phyloP scores from a whole-genome alignment of 1,140 invertebrate species.

The Hycleus cichorii region DNA sequence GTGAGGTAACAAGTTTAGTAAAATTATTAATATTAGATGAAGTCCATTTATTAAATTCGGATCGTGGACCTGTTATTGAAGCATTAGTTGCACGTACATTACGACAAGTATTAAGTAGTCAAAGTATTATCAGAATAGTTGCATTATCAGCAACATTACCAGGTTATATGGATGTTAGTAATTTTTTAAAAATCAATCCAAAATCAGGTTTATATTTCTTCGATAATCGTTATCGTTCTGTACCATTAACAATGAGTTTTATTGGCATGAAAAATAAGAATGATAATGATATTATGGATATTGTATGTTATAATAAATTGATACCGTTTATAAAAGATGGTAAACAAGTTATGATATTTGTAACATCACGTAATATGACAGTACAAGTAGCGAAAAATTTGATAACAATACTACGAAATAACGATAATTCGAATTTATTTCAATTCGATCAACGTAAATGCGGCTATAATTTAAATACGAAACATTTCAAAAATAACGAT shows the following conservation, averaged over 20 bases:
- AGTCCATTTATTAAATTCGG: slow-evolving; percentile 95
- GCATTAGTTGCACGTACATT: slow-evolving; percentile 93
- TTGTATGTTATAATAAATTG: slow-evolving; percentile 91
- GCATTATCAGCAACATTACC: slow-evolving; percentile 96
- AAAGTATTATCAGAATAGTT: slow-evolving; percentile 97
- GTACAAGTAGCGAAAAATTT: slow-evolving; percentile 63
- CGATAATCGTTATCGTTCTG: slow-evolving; percentile 82
- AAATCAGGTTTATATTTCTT: slow-evolving; percentile 94
- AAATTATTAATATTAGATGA: slow-evolving; percentile 97
- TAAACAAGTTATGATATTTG: slow-evolving; percentile 99
- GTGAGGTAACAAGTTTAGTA: slow-evolving; percentile 83
- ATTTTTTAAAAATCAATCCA: slow-evolving; percentile 90
- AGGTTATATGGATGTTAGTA: slow-evolving; percentile 95
- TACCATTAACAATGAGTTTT: slow-evolving; percentile 89
- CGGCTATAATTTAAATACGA: slow-evolving; percentile 41
- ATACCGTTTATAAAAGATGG: slow-evolving; percentile 77
- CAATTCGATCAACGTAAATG: slow-evolving; percentile 48
- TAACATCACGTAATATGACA: slow-evolving; percentile 95
- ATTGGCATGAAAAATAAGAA: slow-evolving; percentile 84
- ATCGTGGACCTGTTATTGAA: slow-evolving; percentile 96
- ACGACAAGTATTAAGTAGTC: slow-evolving; percentile 88
- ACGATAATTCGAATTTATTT: slow-evolving; percentile 40
- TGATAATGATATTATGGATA: slow-evolving; percentile 69
- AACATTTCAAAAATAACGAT: slow-evolving; percentile 40
- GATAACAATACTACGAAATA: slow-evolving; percentile 44